Base-by-base conservation (phyloP, 2,888 invertebrate species). In the Malacosoma neustria region DNA sequence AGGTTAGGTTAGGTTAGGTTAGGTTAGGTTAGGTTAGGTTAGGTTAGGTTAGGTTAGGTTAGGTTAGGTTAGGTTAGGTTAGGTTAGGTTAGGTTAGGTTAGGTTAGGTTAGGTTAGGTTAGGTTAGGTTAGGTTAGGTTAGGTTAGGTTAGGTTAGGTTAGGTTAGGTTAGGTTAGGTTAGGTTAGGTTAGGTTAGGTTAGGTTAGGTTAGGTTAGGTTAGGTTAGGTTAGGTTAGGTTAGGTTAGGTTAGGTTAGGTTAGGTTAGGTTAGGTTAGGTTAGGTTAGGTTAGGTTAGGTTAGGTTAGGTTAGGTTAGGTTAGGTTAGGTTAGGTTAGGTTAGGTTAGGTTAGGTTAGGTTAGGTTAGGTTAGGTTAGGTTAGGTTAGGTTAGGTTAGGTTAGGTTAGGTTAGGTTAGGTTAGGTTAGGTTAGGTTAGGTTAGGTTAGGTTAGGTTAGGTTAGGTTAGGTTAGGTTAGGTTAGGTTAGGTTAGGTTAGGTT, bases 101-200 rank as follows among this genome's bases (percentile, higher is more conserved):
- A 36, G 39, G 39, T 36, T 34, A 30, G 36, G 41, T 41, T 41
- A 40, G 40, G 40, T 40, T 40, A 40, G 40, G 40, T 40, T 37
- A 37, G 37, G 40, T 40, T 37, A 41, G 41, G 41, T 41, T 41
- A 36, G 40, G 37, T 35, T 41, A 29, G 32, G 38, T 30, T 38
- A 34, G 31, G 35, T 15, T 15, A 32, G 35, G 32, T 32, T 39
- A 33, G 39, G 39, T 35, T 35, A 39, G 38, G 36, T 36, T 36
- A 38, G 38, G 36, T 35, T 38, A 36, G 41, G 38, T 38, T 36
- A 36, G 38, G 38, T 38, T 41, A 38, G 41, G 38, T 41, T 38
- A 37, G 35, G 40, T 35, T 35, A 38, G 38, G 41, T 38, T 38
- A 41, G 41, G 41, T 37, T 37, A 40, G 40, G 40, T 37, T 37